A percentile compares a stretch with the other conserved stretches of the same genome.
These are phyloP conservation scores for Potorous gilbertii DNA, from an alignment of 2,797 vertebrate genomes.

Conservation along the genomic window DNA sequence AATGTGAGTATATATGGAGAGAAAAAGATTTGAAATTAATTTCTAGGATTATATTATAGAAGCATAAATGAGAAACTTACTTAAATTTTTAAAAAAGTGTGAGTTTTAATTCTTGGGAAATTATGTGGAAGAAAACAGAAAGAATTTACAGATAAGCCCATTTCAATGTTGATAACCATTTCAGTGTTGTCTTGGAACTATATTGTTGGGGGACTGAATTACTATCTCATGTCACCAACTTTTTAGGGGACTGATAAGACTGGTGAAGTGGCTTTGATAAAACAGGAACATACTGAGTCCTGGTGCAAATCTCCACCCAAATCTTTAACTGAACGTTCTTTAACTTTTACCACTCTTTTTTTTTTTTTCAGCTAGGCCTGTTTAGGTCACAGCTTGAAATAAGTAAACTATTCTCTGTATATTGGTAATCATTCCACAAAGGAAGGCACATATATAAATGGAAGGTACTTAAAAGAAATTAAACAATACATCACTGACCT, in stretches of 20 bases:
- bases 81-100: not conserved
- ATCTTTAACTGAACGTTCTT: not conserved
- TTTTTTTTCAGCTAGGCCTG: not conserved
- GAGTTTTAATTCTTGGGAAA: not conserved
- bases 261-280: not conserved
- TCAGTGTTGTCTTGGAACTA: not conserved
- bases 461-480: not conserved
- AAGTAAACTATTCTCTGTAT: not conserved
- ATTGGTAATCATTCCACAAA: not conserved
- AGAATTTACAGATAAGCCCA: too few species aligned
- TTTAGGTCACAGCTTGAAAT: not conserved
- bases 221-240: too few species aligned
- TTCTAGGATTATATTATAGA: not conserved
- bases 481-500: not conserved
- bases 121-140: not conserved
- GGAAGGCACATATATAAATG: not conserved
- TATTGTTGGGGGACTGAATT: not conserved
- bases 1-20: not conserved
- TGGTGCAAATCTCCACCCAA: not conserved
- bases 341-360: not conserved
- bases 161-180: too few species aligned
- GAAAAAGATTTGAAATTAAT: not conserved
- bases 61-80: not conserved
- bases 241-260: not conserved
- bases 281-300: not conserved